These are phyloP conservation scores for Phalacrocorax aristotelis DNA, from an alignment of 2,113 vertebrate genomes.

Conservation along the genomic window DNA sequence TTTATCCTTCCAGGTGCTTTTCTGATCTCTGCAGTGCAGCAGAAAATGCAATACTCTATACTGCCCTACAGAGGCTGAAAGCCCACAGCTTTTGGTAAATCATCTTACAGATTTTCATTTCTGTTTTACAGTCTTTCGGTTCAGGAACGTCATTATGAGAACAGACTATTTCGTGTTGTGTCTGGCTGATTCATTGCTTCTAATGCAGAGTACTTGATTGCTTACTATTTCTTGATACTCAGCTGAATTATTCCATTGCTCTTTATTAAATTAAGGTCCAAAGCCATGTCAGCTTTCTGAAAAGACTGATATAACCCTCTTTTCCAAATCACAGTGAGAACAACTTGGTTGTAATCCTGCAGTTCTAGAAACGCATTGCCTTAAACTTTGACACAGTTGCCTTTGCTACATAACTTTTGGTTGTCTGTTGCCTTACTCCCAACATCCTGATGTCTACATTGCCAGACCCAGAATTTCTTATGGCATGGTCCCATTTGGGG, in stretches of 20 bases:
- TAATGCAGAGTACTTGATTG: fast-evolving
- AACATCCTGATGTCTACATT: not conserved
- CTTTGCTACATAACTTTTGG: not conserved
- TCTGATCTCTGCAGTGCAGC: not conserved
- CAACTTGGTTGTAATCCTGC: not conserved
- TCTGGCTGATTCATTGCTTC: not conserved
- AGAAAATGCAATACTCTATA: not conserved
- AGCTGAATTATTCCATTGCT: not conserved
- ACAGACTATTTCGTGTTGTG: not conserved
- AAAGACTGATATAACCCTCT: not conserved
- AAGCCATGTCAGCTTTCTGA: not conserved
- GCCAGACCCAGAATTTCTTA: not conserved
- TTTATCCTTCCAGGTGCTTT: not conserved
- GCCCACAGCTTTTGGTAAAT: not conserved
- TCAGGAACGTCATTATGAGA: not conserved
- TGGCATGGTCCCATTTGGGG: fast-evolving
- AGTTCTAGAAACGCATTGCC: not conserved
- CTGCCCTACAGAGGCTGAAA: not conserved
- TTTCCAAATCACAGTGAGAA: not conserved
- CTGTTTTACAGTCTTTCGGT: not conserved
- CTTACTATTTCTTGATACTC: not conserved
- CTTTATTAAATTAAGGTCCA: not conserved
- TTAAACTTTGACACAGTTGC: not conserved
- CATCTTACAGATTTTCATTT: not conserved
- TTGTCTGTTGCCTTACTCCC: not conserved